Conservation (phyloP, 2,888 invertebrate genomes). For the Phyllotreta striolata region DNA sequence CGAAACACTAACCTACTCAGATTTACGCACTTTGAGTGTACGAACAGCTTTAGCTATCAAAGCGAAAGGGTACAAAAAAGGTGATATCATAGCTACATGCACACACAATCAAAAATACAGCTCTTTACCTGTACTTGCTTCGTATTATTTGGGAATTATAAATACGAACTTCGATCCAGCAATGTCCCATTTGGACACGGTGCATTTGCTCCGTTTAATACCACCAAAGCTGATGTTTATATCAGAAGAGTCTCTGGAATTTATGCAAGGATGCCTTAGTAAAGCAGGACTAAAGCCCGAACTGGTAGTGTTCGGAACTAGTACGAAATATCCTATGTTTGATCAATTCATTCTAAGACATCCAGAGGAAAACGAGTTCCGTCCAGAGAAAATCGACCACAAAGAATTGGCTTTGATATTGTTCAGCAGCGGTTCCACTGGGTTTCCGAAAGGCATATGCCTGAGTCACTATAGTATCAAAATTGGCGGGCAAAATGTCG, state of each 20-base stretch:
- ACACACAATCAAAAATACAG: slow-evolving; percentile 33
- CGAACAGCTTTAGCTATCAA: slow-evolving; percentile 31
- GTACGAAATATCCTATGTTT: slow-evolving; percentile 38
- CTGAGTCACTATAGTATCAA: slow-evolving; percentile 34
- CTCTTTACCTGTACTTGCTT: slow-evolving; percentile 61
- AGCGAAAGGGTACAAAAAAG: slow-evolving; percentile 26
- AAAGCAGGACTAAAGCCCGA: slow-evolving; percentile 37
- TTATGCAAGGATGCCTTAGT: slow-evolving; percentile 36
- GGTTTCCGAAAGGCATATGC: slow-evolving; percentile 51
- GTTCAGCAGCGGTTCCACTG: slow-evolving; percentile 54
- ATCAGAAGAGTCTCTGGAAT: slow-evolving; percentile 29
- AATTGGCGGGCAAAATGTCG: too few species aligned
- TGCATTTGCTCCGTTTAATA: slow-evolving; percentile 33
- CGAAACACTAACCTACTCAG: slow-evolving; percentile 28
- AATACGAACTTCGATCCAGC: slow-evolving; percentile 50
- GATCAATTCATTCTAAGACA: slow-evolving; percentile 35
- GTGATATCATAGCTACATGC: slow-evolving; percentile 35
- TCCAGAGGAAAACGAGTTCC: slow-evolving; percentile 42
- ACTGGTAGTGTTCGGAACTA: slow-evolving; percentile 48
- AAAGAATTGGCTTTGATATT: slow-evolving; percentile 46
- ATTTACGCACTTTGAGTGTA: slow-evolving; percentile 25
- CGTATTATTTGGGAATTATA: slow-evolving; percentile 59
- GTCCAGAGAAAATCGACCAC: slow-evolving; percentile 29
- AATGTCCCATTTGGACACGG: slow-evolving; percentile 43
- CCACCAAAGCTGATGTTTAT: slow-evolving; percentile 41